Base-by-base conservation (phyloP, 2,113 vertebrate species). In the Fulica atra region DNA sequence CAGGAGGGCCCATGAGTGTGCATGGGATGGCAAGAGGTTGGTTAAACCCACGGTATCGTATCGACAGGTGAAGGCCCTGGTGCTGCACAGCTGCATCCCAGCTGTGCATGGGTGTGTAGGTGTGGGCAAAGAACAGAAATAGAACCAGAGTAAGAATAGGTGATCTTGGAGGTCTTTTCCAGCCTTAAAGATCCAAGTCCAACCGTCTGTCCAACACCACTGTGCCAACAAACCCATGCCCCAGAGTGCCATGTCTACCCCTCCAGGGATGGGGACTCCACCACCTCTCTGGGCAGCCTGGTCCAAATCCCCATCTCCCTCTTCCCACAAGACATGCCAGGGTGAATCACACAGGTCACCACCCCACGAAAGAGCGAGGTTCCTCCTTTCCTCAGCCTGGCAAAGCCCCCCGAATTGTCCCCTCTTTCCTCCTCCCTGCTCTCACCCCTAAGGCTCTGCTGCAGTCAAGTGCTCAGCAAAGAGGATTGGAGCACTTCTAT, bases 401-500 rank as follows among this genome's bases (percentile, higher is more conserved):
- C 64, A 24, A 25, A 64, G 4, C 29, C 53, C 29, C 25, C 19
- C 8, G 46, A 19, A 6, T 35, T 29, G 18, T 4, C 7, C 71
- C n/a, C 50, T 20, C 29, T 18, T 6, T 24, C 48, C 33, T 29
- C 16, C 59, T 28, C 63, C 13, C 4, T 0, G 35, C 25, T 33
- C 19, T 9, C 2, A 3, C 35, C 51, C 24, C 33, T 7, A 0
- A 10, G 68, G 4, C 71, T 50, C 36, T 8, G 42, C 81, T 16
- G 33, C 40, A 84, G 89, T 5, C 51, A 50, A 40, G 78, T 0
- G 65, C 92, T 71, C 65, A 18, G 73, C 95, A 92, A 95, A 95
- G 88, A 56, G 92, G 96, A 86, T 97, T 96, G 72, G 64, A 23
- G 82, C 44, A 0, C 23, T 70, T 60, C 93, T 97, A 77, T 96